Percentiles rank a stretch among this genome's conserved stretches.
phyloP scores from a whole-genome alignment of 1,140 invertebrate species.

The Oscheius sp. region DNA sequence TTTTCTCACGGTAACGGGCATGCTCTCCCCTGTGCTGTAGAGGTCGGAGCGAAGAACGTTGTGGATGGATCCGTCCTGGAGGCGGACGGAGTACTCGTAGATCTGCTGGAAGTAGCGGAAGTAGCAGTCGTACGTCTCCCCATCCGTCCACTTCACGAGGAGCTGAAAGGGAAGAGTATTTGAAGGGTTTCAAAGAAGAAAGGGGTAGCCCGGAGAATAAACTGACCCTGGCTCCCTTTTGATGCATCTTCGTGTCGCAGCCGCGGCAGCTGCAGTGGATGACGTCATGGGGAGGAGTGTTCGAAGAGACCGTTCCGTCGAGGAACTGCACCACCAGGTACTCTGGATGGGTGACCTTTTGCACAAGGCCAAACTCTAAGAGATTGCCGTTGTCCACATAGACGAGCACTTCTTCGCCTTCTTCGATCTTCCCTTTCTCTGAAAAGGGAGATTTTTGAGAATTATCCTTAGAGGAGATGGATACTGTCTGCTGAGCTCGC shows the following conservation, averaged over 20 bases:
- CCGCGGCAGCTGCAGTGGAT: not conserved
- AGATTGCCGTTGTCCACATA: not conserved
- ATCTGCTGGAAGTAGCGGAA: not conserved
- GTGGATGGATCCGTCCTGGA: too few relatives aligned
- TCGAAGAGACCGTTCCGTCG: not conserved
- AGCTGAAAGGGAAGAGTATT: slow-evolving; percentile 1
- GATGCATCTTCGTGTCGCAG: not conserved
- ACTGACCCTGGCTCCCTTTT: not conserved
- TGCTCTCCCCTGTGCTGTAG: too few relatives aligned
- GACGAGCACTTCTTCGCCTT: not conserved
- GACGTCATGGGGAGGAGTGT: not conserved
- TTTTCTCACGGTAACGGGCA: too few relatives aligned
- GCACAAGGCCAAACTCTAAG: not conserved
- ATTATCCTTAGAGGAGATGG: not conserved
- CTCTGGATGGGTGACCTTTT: not conserved
- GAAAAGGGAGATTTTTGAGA: not conserved
- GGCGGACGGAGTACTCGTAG: not conserved
- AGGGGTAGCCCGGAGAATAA: too few relatives aligned
- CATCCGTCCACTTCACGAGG: not conserved
- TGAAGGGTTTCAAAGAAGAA: not conserved
- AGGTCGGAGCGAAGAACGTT: too few relatives aligned
- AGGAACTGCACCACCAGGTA: not conserved
- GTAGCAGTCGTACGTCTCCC: not conserved
- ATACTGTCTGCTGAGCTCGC: too few relatives aligned
- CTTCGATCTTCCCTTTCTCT: not conserved